These are phyloP conservation scores for Temnothorax ravouxi DNA, from an alignment of 2,888 invertebrate genomes.

Conservation along the genomic window DNA sequence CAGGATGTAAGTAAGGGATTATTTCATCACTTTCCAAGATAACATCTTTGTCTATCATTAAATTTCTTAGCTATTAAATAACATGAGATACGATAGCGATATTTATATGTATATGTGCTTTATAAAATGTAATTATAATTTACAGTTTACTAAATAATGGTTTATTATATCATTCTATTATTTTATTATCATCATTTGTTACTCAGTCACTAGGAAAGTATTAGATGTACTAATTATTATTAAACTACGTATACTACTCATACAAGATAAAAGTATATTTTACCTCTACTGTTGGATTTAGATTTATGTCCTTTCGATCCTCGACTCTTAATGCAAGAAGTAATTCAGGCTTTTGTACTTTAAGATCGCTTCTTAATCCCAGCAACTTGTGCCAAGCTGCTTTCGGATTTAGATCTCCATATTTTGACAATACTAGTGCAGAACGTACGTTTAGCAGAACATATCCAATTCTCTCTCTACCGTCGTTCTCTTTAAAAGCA, in stretches of 20 bases:
- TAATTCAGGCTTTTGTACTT: conserved; percentile 83
- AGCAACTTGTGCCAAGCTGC: conserved; percentile 83
- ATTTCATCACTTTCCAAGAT: conserved; percentile 46
- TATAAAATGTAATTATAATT: conserved; percentile 21
- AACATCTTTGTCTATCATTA: not conserved
- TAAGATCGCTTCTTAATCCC: conserved; percentile 83
- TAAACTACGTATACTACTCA: not conserved
- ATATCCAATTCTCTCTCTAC: conserved; percentile 91
- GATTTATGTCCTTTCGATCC: conserved; percentile 72
- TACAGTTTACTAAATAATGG: not conserved
- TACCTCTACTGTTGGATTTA: conserved; percentile 58
- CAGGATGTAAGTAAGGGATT: conserved; percentile 72
- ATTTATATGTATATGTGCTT: not conserved
- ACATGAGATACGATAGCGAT: not conserved
- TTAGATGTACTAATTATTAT: not conserved
- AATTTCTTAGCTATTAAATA: conserved; percentile 37
- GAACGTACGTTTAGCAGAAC: conserved; percentile 90
- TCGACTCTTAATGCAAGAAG: conserved; percentile 83
- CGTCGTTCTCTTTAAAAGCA: conserved; percentile 87
- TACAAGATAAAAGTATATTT: conserved; percentile 36
- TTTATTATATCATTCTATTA: not conserved
- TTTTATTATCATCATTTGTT: not conserved
- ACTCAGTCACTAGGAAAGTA: not conserved
- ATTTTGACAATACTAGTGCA: conserved; percentile 89
- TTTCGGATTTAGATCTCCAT: conserved; percentile 85